These are phyloP conservation scores for Eugnorisma glareosa DNA, from an alignment of 2,888 invertebrate species.

Conservation along the genomic window DNA sequence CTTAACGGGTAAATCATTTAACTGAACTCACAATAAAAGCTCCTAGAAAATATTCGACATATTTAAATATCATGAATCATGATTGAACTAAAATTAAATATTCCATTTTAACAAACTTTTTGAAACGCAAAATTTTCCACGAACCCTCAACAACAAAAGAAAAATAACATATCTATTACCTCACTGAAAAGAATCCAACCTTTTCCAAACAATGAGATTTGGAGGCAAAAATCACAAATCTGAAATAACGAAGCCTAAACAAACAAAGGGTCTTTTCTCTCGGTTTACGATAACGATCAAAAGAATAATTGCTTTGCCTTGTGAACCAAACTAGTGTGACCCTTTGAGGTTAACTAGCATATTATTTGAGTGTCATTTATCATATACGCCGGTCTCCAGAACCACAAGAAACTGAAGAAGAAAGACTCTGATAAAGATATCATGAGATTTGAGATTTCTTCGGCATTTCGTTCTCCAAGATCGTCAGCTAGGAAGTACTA, in stretches of 20 bases:
- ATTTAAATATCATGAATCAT: constrained; percentile 4
- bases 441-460: neutral
- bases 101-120: constrained; percentile 12
- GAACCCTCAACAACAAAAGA: constrained; percentile 21
- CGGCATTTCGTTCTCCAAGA: neutral
- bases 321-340: constrained; percentile 38
- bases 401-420: neutral
- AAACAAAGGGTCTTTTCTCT: constrained; percentile 54
- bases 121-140: neutral
- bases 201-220: constrained; percentile 45
- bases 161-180: constrained; percentile 39
- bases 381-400: constrained; percentile 16
- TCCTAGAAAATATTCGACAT: neutral
- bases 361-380: constrained; percentile 29
- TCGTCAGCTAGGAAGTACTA: neutral
- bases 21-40: neutral
- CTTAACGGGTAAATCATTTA: neutral
- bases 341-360: constrained; percentile 15
- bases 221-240: constrained; percentile 55
- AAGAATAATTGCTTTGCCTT: constrained; percentile 59
- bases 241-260: constrained; percentile 63
- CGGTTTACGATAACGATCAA: constrained; percentile 55
- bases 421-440: neutral
- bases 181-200: constrained; percentile 34
- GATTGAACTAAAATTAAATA: constrained; percentile 10